Evolutionary conservation across 2,888 invertebrate species (phyloP), one percentile per base, ranked within the genome.

Genomic region (Augochlorella aurata): DNA sequence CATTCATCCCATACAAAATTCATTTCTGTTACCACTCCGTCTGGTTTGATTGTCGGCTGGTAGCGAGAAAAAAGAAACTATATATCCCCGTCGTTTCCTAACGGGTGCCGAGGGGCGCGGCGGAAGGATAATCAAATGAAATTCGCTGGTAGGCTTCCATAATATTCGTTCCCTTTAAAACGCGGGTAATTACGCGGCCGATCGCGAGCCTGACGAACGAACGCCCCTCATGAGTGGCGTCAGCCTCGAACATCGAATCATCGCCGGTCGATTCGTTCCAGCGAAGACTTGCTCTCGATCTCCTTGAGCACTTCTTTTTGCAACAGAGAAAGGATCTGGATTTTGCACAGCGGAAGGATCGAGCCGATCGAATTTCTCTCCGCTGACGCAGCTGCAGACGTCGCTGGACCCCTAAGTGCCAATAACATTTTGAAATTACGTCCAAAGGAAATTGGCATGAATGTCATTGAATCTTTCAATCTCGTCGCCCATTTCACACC

Each of bases 381-480:
- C 38, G 3, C 68, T 2, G 18, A 18, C 2, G 4, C 24, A 14
- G 29, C 68, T 49, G 49, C 29, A 38, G 67, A n/a, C 70, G 29
- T 44, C 50, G 49, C 4, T 47, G 50, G 71, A 77, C 47, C 67
- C 89, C 88, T 91, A 92, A 93, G 92, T 92, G 93, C 88, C 92
- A 93, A 93, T 93, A 92, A 92, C 90, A 92, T 93, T 93, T 92
- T 91, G 89, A 89, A 89, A 89, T 92, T 90, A 86, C 86, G 89
- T 87, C 88, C 85, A 86, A 85, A 92, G 93, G 93, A 93, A 93
- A 93, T 93, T 93, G 93, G 85, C 91, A 90, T 85, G 87, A 91
- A 91, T 91, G 90, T 89, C 88, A 85, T 88, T 85, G 87, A 91
- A 88, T 93, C 92, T 92, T 93, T 92, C 93, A 92, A 93, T 93